These are phyloP conservation scores for Tinea semifulvella DNA, from an alignment of 2,888 invertebrate genomes.

Conservation along the genomic window DNA sequence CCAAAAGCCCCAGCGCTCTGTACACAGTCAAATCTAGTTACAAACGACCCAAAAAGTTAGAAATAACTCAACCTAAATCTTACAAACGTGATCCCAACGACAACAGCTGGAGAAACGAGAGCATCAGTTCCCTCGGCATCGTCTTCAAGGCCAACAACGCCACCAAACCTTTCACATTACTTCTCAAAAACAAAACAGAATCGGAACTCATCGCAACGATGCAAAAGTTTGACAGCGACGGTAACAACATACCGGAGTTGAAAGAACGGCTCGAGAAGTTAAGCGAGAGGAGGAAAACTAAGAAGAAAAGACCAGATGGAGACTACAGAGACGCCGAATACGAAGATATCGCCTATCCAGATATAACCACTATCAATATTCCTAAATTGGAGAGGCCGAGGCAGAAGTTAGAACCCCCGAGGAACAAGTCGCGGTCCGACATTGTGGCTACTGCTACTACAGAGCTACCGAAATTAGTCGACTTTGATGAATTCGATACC, in stretches of 20 bases:
- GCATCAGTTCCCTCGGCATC: conserved; percentile 54
- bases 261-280: conserved; percentile 50
- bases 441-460: background rate
- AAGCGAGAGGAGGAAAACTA: conserved; percentile 47
- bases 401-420: no score
- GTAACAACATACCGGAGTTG: conserved; percentile 36
- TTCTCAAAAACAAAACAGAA: conserved; percentile 55
- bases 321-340: background rate
- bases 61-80: conserved; percentile 42
- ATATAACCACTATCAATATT: background rate
- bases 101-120: conserved; percentile 60
- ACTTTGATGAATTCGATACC: background rate
- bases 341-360: background rate
- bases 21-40: conserved; percentile 47
- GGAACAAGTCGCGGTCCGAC: background rate
- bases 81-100: conserved; percentile 52
- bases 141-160: conserved; percentile 56
- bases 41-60: conserved; percentile 51
- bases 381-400: no score
- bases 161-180: conserved; percentile 52
- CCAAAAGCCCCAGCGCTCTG: conserved; percentile 20
- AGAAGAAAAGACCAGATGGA: conserved; percentile 24
- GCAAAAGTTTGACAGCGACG: conserved; percentile 34
- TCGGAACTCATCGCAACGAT: conserved; percentile 34
- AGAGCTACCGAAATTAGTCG: background rate